A percentile compares a stretch with the other conserved stretches of the same genome.
These are phyloP conservation scores for Drosophila parvula DNA, from an alignment of 1,140 invertebrate genomes.

Conservation along the genomic window DNA sequence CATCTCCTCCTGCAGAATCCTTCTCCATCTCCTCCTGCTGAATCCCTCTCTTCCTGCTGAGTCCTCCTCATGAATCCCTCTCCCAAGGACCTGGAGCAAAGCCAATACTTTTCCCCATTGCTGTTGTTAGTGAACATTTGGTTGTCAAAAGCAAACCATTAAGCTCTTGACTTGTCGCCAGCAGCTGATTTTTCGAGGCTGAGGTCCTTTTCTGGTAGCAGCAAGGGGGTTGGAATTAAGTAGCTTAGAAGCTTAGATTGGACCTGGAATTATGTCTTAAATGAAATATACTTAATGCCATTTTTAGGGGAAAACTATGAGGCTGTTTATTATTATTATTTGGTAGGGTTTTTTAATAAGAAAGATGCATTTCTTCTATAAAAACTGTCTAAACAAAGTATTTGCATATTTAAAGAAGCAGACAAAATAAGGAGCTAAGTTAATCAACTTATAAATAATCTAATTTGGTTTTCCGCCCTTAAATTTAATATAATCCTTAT, in stretches of 20 bases:
- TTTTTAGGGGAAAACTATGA: neutral
- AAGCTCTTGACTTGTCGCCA: slow-evolving; percentile 60
- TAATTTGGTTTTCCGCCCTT: too few relatives aligned
- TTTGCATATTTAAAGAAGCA: too few relatives aligned
- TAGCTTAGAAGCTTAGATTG: neutral
- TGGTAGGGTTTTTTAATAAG: too few relatives aligned
- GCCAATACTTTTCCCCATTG: slow-evolving; percentile 14
- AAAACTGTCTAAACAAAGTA: too few relatives aligned
- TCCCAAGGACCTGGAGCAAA: neutral
- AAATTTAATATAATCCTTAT: too few relatives aligned
- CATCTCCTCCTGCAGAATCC: neutral
- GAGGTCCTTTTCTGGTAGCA: neutral
- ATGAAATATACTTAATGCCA: neutral
- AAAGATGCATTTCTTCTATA: too few relatives aligned
- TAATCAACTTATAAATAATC: too few relatives aligned
- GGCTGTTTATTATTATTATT: neutral
- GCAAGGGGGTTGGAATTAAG: neutral
- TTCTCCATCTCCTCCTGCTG: neutral
- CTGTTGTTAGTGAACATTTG: slow-evolving; percentile 37
- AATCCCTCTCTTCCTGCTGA: neutral
- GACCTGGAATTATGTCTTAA: neutral
- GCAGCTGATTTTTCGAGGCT: slow-evolving; percentile 37
- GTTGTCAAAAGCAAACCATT: slow-evolving; percentile 62
- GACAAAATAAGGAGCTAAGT: too few relatives aligned
- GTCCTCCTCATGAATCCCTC: neutral